Evolutionary conservation across 2,888 invertebrate genomes (phyloP), one percentile per base, ranked within the genome.

Genomic region (Orchesellides sinensis): DNA sequence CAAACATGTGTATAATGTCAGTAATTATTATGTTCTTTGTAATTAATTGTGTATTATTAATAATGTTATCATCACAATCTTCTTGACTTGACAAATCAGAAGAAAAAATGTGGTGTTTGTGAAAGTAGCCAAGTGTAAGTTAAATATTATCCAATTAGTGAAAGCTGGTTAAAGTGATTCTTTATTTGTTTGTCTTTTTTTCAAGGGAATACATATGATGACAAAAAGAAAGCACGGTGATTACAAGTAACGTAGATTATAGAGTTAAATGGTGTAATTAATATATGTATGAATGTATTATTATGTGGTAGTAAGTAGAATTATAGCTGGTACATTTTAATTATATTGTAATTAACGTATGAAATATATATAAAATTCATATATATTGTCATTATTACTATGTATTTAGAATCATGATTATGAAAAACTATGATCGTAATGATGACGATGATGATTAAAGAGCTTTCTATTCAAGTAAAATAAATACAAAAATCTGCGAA

Each of bases 401-500:
- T 75, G 69, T 56, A 52, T 63, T 17, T 35, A 35, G 12, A 21
- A 52, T 52, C 21, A 52, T 52, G 52, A 52, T 52, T 29, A 66
- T 52, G 49, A 47, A 35, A 35, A 17, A 47, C 23, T 72, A 59
- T 29, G 54, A 54, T 54, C 54, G 54, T 54, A 54, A 63, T 79
- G 63, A 77, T 79, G 69, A 80, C 61, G 61, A 70, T 72, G 68
- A 83, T 70, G 77, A 84, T 83, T 82, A 69, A 84, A 84, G 84
- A 84, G 84, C 84, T 84, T 84, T 84, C 84, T 84, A 83, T 83
- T 70, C 72, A 72, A 72, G 72, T 72, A 59, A 59, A 81, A 80
- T 54, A 61, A 63, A 69, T 27, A 56, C n/a, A n/a, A 81, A 68
- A 80, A 73, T 78, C 32, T 29, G 59, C 35, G 45, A 74, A 74